phyloP scores from a whole-genome alignment of 1,140 invertebrate species.

The Drosophila chauvacae region DNA sequence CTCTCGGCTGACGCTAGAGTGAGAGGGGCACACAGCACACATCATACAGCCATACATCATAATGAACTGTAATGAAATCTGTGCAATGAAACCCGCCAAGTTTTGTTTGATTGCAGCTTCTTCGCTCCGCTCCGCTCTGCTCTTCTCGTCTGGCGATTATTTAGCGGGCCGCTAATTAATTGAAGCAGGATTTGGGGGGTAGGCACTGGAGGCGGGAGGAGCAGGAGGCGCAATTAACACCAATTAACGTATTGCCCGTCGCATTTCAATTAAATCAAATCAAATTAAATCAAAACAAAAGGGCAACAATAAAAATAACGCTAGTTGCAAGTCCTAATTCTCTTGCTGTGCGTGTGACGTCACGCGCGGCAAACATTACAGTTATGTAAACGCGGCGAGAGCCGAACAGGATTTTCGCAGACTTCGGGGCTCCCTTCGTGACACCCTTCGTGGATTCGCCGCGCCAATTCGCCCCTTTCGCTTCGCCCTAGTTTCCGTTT shows the following conservation, averaged over 20 bases:
- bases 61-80: conserved; percentile 71
- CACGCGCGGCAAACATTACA: conserved; percentile 34
- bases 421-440: conserved; percentile 20
- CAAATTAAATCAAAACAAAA: conserved; percentile 28
- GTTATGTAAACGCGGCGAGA: conserved; percentile 58
- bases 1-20: conserved; percentile 2
- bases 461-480: conserved; percentile 19
- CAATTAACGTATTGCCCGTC: conserved; percentile 66
- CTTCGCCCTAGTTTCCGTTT: conserved; percentile 19
- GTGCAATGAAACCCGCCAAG: conserved; percentile 78
- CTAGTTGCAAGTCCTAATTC: conserved; percentile 11
- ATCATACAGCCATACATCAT: conserved; percentile 27
- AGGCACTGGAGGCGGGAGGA: background rate
- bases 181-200: conserved; percentile 14
- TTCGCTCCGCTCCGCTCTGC: background rate
- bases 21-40: conserved; percentile 1
- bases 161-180: conserved; percentile 76
- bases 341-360: conserved; percentile 59
- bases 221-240: conserved; percentile 45
- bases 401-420: conserved; percentile 16
- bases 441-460: conserved; percentile 9
- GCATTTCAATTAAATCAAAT: conserved; percentile 69
- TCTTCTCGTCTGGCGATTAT: conserved; percentile 58
- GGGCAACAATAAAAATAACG: background rate
- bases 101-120: conserved; percentile 69